Percentiles rank a stretch among this genome's conserved stretches.
These are phyloP conservation scores for Malurus alboscapulatus DNA, from an alignment of 2,113 vertebrate genomes.

Conservation along the genomic window DNA sequence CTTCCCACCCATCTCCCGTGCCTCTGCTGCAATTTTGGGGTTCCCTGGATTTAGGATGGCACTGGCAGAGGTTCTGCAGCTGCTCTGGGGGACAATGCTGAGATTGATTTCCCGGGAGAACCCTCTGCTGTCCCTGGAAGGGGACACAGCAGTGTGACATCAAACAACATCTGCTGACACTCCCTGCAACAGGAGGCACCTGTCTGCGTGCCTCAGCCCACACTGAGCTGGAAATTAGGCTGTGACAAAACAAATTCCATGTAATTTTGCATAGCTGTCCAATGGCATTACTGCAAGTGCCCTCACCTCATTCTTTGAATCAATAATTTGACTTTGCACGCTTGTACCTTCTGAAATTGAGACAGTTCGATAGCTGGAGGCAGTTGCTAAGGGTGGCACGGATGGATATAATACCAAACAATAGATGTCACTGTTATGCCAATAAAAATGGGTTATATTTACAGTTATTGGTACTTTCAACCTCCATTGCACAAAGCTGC, in stretches of 20 bases:
- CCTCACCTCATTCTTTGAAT: slow-evolving; percentile 11
- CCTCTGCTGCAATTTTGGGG: rapidly evolving
- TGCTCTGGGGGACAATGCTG: not conserved
- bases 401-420: slow-evolving; percentile 58
- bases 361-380: not conserved
- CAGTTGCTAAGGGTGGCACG: slow-evolving; percentile 13
- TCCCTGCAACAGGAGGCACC: not conserved
- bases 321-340: slow-evolving; percentile 1
- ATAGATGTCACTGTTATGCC: slow-evolving; percentile 76
- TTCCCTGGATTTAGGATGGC: rapidly evolving
- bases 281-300: not conserved
- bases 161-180: not conserved
- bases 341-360: not conserved
- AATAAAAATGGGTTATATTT: slow-evolving; percentile 62
- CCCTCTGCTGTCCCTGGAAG: not conserved
- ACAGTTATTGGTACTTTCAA: slow-evolving; percentile 48
- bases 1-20: not conserved
- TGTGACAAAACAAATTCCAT: slow-evolving; percentile 44
- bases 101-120: not conserved
- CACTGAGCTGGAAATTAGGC: slow-evolving; percentile 25
- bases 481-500: slow-evolving; percentile 13
- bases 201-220: not conserved
- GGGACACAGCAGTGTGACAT: not conserved
- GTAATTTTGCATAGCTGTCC: slow-evolving; percentile 35
- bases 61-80: not conserved